A percentile compares a stretch with the other conserved stretches of the same genome.
phyloP scores from a whole-genome alignment of 2,888 invertebrate species.

The Linyphia triangularis region DNA sequence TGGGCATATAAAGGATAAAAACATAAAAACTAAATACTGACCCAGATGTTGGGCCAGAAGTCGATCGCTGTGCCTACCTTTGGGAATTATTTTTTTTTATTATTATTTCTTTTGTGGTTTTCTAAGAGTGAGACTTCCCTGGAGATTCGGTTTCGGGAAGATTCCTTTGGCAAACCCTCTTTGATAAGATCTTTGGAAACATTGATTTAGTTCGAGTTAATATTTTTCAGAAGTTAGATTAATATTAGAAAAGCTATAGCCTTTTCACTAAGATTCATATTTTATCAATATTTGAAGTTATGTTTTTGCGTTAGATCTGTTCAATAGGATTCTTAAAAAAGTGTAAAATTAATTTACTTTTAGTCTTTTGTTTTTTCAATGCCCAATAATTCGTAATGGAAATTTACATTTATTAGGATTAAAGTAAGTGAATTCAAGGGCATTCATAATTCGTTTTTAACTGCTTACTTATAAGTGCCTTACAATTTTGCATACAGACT shows the following conservation, averaged over 20 bases:
- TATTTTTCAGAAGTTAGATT: slow-evolving; percentile 23
- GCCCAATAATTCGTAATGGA: no score
- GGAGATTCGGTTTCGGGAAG: slow-evolving; percentile 20
- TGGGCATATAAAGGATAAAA: slow-evolving; percentile 2
- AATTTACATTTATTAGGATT: no score
- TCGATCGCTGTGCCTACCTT: slow-evolving; percentile 23
- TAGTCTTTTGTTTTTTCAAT: no score
- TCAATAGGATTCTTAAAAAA: no score
- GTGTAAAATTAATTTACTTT: no score
- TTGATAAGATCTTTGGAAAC: slow-evolving; percentile 43
- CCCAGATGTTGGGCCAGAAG: slow-evolving; percentile 36
- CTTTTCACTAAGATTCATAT: background rate
- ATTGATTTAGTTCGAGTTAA: slow-evolving; percentile 33
- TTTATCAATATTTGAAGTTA: background rate
- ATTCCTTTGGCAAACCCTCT: slow-evolving; percentile 18
- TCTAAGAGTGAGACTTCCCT: slow-evolving; percentile 8
- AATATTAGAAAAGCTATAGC: background rate
- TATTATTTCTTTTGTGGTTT: slow-evolving; percentile 10
- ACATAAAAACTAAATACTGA: slow-evolving; percentile 22
- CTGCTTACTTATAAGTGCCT: no score
- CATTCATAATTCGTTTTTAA: no score
- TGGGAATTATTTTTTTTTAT: slow-evolving; percentile 33
- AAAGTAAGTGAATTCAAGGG: no score
- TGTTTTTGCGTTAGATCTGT: background rate
- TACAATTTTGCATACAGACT: no score